Conservation (phyloP, 1,140 invertebrate species). For the Melanaphis sacchari region DNA sequence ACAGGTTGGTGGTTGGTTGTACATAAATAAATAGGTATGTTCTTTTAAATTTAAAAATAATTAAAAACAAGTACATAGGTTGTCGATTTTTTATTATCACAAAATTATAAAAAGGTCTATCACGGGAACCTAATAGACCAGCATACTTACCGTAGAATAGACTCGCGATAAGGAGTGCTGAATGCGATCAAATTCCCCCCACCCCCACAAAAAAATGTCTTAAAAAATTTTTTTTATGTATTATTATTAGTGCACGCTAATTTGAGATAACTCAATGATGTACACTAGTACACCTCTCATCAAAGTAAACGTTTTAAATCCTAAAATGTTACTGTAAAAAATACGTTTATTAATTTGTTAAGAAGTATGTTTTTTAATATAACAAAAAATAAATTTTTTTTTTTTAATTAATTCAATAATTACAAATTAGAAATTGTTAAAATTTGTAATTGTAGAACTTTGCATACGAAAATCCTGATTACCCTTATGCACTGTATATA, state of each 20-base stretch:
- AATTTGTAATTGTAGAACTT: no score
- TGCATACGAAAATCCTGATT: no score
- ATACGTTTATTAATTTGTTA: no score
- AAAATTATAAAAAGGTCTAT: neutral
- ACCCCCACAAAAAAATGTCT: neutral
- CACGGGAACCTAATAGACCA: neutral
- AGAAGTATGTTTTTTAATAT: no score
- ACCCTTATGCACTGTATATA: no score
- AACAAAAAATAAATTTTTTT: no score
- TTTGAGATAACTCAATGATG: neutral
- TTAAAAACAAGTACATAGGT: neutral
- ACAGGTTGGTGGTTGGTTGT: conserved; percentile 17
- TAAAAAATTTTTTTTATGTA: neutral
- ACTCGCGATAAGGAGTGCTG: neutral
- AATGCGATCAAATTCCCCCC: neutral
- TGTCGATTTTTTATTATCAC: neutral
- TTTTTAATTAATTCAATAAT: no score
- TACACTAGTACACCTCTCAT: no score
- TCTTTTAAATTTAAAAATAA: neutral
- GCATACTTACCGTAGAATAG: neutral
- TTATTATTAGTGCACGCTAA: neutral
- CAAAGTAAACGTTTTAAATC: no score
- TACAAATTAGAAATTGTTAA: no score
- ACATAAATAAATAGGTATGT: conserved; percentile 8
- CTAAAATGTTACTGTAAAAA: no score